Base-by-base conservation (phyloP, 2,113 vertebrate genomes). In the Vimba vimba region DNA sequence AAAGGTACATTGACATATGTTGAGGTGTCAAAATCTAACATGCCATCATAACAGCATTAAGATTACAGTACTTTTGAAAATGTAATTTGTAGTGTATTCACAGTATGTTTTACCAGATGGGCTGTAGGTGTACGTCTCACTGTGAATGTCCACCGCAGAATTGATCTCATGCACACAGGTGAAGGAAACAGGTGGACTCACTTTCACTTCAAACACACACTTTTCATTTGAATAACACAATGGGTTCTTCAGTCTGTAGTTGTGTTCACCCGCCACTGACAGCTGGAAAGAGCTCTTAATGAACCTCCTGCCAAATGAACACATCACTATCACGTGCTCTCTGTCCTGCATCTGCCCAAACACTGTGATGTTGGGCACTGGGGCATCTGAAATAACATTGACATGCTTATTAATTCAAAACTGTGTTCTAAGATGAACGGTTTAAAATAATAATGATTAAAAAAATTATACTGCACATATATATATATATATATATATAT, bases 381-480 rank as follows among this genome's bases (percentile, higher is more conserved):
- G 47, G 5, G 71, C 33, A 13, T 78, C 86, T 71, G 68, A 71
- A 64, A 57, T 8, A 39, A 55, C 52, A 55, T 55, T 55, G 17
- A 55, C 52, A 55, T 55, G 17, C 52, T 62, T 27, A 13, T 11
- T 62, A 62, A 62, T 62, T n/a, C 21, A 23, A 60, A 60, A n/a
- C 23, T 60, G 59, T 60, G 6, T 3, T n/a, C 23, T n/a, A 55
- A 21, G 17, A 55, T 98, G 91, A 77, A 19, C 17, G 0, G 17
- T 19, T 55, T 55, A 55, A 50, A 15, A 50, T 50, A 36, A 30
- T 30, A 33, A 33, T 33, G 30, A 33, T 33, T 3, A 33, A 33
- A 33, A 0, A 33, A 33, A 33, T 33, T 33, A 33, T 33, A 33
- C n/a, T n/a, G n/a, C n/a, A n/a, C n/a, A n/a, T n/a, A n/a, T 3